These are phyloP conservation scores for Hipposideros larvatus DNA, from an alignment of 2,797 vertebrate species.

Conservation along the genomic window DNA sequence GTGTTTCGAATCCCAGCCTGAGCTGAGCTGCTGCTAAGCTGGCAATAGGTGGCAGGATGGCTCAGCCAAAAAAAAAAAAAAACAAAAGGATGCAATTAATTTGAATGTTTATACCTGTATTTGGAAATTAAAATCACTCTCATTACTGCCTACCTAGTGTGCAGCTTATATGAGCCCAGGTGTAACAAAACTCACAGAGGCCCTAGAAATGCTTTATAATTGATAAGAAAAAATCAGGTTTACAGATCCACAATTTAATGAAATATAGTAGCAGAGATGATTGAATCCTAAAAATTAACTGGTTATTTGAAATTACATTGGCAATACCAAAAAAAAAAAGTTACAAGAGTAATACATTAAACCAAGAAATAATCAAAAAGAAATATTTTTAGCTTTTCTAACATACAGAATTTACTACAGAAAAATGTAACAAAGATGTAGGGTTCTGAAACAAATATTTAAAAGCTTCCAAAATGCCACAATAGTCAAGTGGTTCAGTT, in stretches of 20 bases:
- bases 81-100: constrained; percentile 41
- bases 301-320: constrained; percentile 13
- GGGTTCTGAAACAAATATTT: constrained; percentile 24
- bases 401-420: constrained; percentile 1
- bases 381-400: constrained; percentile 15
- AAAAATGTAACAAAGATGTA: constrained; percentile 8
- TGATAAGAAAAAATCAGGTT: neutral
- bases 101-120: neutral
- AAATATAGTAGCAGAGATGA: neutral
- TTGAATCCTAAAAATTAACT: constrained; percentile 6
- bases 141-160: neutral
- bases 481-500: neutral
- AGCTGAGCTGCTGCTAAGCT: no score
- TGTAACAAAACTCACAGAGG: neutral
- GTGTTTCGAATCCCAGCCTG: no score
- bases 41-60: no score
- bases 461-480: constrained; percentile 14
- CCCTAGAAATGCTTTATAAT: neutral
- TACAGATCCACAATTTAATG: neutral
- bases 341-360: neutral
- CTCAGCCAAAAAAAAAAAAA: no score
- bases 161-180: neutral
- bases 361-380: neutral
- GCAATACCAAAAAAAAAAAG: neutral
- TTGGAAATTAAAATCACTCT: constrained; percentile 55